Evolutionary conservation across 2,888 invertebrate genomes (phyloP).

Genomic region (Calameuta filiformis): DNA sequence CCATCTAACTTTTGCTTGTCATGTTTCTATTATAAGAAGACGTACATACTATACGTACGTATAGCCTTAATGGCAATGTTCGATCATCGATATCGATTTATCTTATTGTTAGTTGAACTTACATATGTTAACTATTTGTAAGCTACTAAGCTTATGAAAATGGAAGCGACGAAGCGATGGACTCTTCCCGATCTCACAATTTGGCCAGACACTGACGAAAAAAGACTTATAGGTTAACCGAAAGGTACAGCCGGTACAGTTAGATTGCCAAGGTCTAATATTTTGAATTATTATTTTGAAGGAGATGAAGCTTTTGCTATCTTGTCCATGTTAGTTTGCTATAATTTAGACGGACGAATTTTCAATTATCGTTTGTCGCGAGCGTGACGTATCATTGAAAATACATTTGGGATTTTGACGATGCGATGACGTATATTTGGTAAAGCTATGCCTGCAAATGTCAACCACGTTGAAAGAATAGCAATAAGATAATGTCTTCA

Average conservation of each 20-base stretch:
- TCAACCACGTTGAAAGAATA: conserved; percentile 8
- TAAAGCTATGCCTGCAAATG: conserved; percentile 4
- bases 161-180: neutral
- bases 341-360: neutral
- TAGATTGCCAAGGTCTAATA: neutral
- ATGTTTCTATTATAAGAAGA: conserved; percentile 36
- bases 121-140: conserved; percentile 27
- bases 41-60: conserved; percentile 9
- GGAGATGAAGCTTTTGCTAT: conserved; percentile 27
- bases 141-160: conserved; percentile 21
- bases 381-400: conserved; percentile 21
- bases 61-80: conserved; percentile 31
- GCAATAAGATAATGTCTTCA: conserved; percentile 12
- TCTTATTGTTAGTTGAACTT: conserved; percentile 27
- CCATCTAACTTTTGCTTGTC: conserved; percentile 32
- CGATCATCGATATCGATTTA: conserved; percentile 33
- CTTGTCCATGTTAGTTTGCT: conserved; percentile 14
- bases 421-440: conserved; percentile 16
- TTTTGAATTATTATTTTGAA: conserved; percentile 20
- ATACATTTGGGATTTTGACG: conserved; percentile 18
- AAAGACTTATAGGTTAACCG: neutral
- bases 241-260: neutral
- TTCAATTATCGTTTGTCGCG: conserved; percentile 27
- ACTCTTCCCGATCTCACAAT: neutral
- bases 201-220: neutral